Base-by-base conservation (phyloP, 2,113 vertebrate genomes). In the Serinus canaria region DNA sequence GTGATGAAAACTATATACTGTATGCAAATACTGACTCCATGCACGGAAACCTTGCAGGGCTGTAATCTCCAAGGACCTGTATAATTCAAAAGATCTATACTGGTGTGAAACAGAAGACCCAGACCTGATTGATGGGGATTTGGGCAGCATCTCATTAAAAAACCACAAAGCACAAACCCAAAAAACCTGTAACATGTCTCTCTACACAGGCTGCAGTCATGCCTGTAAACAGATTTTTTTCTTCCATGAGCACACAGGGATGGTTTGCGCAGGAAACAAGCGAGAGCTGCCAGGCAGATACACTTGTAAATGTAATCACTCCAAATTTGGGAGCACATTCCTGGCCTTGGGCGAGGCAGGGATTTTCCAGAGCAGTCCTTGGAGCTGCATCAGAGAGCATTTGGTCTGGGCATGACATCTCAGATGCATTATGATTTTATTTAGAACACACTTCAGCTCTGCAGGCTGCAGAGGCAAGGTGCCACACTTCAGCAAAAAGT, bases 381-480 rank as follows among this genome's bases (percentile, higher is more conserved):
- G 0, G 6, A 33, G 50, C 60, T 78, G 64, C 0, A 3, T 81
- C 80, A 87, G 35, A 53, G 35, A 43, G 18, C 46, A 47, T 46
- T 58, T 82, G 67, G 35, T 80, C 81, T 35, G 52, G 28, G 62
- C 53, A 25, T 60, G 72, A 79, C 28, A 83, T 20, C 91, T 77
- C 76, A 55, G 83, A 58, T 47, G 68, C 55, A 43, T 12, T 15
- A n/a, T 3, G n/a, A 63, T 52, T 90, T 92, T 91, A 95, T 95
- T 96, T 95, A 92, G 91, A 83, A 73, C 67, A 22, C 15, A 1
- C 79, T 73, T 66, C 33, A 98, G 97, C 66, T 96, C 94, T 58
- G 95, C 47, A 97, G 82, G 83, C 97, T 44, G 96, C 97, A 62
- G 95, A 96, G 92, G 97, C 94, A 89, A 83, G 96, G 96, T 97